Percentiles rank a stretch among this genome's conserved stretches.
phyloP scores from a whole-genome alignment of 2,797 vertebrate genomes.

The Catharus ustulatus region DNA sequence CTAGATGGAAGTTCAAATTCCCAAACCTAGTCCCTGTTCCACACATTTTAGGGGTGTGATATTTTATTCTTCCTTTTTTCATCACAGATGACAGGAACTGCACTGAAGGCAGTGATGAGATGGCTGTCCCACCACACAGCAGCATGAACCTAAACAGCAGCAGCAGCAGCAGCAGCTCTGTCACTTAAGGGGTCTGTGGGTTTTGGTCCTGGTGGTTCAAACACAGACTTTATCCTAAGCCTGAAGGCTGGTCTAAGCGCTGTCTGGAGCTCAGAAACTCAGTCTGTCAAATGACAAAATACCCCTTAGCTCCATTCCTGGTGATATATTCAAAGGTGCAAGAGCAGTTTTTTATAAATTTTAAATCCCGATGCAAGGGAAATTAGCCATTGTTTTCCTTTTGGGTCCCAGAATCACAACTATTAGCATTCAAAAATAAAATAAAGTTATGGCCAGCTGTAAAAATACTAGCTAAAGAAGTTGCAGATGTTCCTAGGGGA shows the following conservation, averaged over 20 bases:
- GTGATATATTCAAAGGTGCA: conserved; percentile 18
- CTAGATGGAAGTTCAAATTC: background rate
- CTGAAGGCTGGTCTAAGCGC: background rate
- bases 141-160: background rate
- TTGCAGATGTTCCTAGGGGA: conserved; percentile 61
- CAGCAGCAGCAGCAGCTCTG: background rate
- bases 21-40: background rate
- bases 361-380: background rate
- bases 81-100: background rate
- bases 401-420: conserved; percentile 6
- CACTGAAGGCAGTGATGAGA: background rate
- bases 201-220: background rate
- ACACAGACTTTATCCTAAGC: background rate
- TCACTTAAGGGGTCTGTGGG: background rate
- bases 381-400: conserved; percentile 41
- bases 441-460: conserved; percentile 51
- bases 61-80: background rate
- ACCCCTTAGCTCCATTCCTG: background rate
- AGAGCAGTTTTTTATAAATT: background rate
- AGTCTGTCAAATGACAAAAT: background rate
- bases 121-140: background rate
- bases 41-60: background rate
- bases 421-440: conserved; percentile 29
- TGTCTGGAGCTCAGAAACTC: background rate
- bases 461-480: conserved; percentile 61